Base-by-base conservation (phyloP, 35 echinoderm and acorn worm genomes). In the Ophioderma brevispina region DNA sequence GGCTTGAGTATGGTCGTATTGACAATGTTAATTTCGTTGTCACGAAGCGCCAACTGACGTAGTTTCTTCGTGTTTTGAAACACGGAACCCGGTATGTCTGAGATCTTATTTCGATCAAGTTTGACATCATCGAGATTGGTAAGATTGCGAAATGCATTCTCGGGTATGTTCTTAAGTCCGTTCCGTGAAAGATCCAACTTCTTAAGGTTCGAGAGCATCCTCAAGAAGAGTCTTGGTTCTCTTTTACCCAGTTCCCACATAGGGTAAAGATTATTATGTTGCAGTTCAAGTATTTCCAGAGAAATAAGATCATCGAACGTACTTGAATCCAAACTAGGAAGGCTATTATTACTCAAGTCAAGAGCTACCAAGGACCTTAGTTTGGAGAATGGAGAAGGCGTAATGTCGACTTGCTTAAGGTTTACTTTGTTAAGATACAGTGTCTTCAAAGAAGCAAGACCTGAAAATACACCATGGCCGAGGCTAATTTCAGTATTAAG, bases 311-410 rank as follows among this genome's bases (percentile, higher is more conserved):
- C 23, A 30, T 77, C 82, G 56, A 97, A 91, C 11, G 91, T 84
- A 80, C 94, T 82, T 10, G 41, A 31, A 32, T 89, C 78, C 38
- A 89, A 18, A 39, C 36, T 31, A 78, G 77, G 56, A 83, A 97
- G 83, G 39, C 88, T 93, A 52, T 97, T 97, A 50, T 97, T 97
- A 76, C 95, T 97, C n/a, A 97, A 39, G 63, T 97, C 95, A 33
- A 97, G 80, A 1, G 38, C 84, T 21, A 50, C 41, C 25, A 97
- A 75, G 13, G 76, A 17, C 5, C 37, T 40, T 25, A 97, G 80
- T 41, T 79, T 75, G 35, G 81, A 33, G 37, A 97, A 97, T 13
- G 95, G 91, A 23, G 95, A 97, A 17, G 92, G 87, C 5, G 19
- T 34, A 19, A 75, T 35, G 13, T 75, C 64, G 39, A 91, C 87